Percentiles rank a stretch among this genome's conserved stretches.
These are phyloP conservation scores for Oligia strigilis DNA, from an alignment of 2,888 invertebrate species.

Conservation along the genomic window DNA sequence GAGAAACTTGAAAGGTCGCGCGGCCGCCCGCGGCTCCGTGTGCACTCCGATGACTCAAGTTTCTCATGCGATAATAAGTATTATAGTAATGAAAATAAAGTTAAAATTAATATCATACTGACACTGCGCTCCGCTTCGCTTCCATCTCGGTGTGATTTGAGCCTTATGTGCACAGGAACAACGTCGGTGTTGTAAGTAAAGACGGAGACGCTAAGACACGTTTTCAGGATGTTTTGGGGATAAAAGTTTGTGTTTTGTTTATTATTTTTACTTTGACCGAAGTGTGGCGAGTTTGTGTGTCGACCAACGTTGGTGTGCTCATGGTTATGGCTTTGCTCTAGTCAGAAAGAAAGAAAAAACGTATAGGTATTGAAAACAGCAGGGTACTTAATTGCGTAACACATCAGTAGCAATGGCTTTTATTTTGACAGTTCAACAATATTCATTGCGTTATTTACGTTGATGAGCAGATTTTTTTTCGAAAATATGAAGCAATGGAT, in stretches of 20 bases:
- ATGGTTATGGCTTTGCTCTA: not conserved
- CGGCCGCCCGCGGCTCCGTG: too few relatives aligned
- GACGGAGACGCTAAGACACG: not conserved
- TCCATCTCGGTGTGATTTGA: too few relatives aligned
- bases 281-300: not conserved
- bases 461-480: not conserved
- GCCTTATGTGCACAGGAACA: slow-evolving; percentile 10
- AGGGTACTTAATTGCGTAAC: too few relatives aligned
- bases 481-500: not conserved
- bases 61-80: too few relatives aligned
- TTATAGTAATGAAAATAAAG: too few relatives aligned
- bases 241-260: not conserved
- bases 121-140: too few relatives aligned
- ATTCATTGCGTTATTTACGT: too few relatives aligned
- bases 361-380: not conserved
- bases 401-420: too few relatives aligned
- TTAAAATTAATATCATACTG: too few relatives aligned
- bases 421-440: not conserved
- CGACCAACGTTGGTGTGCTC: not conserved
- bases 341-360: not conserved
- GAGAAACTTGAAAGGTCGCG: too few relatives aligned
- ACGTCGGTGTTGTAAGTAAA: slow-evolving; percentile 20
- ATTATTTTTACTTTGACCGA: not conserved
- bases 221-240: slow-evolving; percentile 5
- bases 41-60: too few relatives aligned